Conservation (phyloP, 2,888 invertebrate genomes). For the Sinotaia quadrata region DNA sequence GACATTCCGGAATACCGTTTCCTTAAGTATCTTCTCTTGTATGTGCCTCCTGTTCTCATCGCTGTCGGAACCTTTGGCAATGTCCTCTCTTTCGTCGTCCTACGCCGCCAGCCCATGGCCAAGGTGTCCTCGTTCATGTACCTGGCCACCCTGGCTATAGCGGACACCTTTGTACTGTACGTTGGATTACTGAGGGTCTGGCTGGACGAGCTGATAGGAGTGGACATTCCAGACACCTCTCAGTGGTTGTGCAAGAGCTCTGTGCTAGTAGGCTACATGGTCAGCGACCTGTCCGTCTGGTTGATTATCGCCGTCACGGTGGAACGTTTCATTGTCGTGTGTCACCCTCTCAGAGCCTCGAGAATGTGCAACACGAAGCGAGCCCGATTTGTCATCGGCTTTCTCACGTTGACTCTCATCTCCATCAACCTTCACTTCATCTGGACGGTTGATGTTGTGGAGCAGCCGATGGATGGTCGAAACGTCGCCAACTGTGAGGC, state of each 20-base stretch:
- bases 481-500: slow-evolving; percentile 41
- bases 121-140: slow-evolving; percentile 68
- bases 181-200: slow-evolving; percentile 65
- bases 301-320: slow-evolving; percentile 68
- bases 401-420: slow-evolving; percentile 51
- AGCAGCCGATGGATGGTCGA: not conserved
- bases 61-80: slow-evolving; percentile 38
- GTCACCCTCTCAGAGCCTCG: slow-evolving; percentile 63
- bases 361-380: slow-evolving; percentile 58
- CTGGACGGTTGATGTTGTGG: slow-evolving; percentile 56
- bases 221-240: slow-evolving; percentile 53
- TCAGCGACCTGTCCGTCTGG: slow-evolving; percentile 69
- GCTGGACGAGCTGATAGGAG: slow-evolving; percentile 62
- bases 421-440: slow-evolving; percentile 64
- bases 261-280: slow-evolving; percentile 58
- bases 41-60: slow-evolving; percentile 65
- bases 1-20: slow-evolving; percentile 47
- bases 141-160: slow-evolving; percentile 64
- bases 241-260: slow-evolving; percentile 64
- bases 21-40: slow-evolving; percentile 54
- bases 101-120: slow-evolving; percentile 61
- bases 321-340: slow-evolving; percentile 66
- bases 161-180: slow-evolving; percentile 66
- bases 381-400: slow-evolving; percentile 57
- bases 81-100: slow-evolving; percentile 4